These are phyloP conservation scores for Argyresthia goedartella DNA, from an alignment of 2,888 invertebrate genomes.

Conservation along the genomic window DNA sequence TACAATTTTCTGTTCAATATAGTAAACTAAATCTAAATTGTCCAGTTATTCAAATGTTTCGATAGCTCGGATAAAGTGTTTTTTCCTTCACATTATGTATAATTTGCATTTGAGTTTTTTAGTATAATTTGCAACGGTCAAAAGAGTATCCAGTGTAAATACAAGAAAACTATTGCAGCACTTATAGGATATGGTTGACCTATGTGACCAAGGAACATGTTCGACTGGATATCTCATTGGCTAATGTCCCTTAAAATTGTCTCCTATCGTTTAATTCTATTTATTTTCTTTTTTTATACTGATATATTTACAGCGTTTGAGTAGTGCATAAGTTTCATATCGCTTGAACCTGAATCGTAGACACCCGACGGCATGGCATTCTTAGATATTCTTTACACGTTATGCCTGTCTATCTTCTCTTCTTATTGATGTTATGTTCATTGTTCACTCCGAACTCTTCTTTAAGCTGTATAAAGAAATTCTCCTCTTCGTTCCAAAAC, in stretches of 20 bases:
- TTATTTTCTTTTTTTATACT: not conserved
- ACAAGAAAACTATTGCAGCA: no score
- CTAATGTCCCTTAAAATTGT: not conserved
- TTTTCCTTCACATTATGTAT: conserved; percentile 38
- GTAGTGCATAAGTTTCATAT: not conserved
- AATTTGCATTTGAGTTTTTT: conserved; percentile 46
- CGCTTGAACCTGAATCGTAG: conserved; percentile 34
- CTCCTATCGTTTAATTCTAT: not conserved
- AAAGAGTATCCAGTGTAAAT: not conserved
- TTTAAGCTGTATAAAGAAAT: no score
- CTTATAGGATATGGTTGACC: no score
- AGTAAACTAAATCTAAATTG: no score
- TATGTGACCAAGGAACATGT: no score
- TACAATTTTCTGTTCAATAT: no score
- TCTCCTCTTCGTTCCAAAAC: no score
- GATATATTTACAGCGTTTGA: not conserved
- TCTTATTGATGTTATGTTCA: no score
- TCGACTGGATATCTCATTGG: not conserved
- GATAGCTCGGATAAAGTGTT: no score
- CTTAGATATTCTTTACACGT: conserved; percentile 38
- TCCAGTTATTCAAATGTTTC: no score
- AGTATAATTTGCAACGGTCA: conserved; percentile 35
- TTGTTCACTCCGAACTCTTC: no score
- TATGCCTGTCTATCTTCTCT: conserved; percentile 28
- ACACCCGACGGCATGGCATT: conserved; percentile 48